Evolutionary conservation across 1,140 invertebrate species (phyloP), one percentile per base, ranked within the genome.

Genomic region (Galendromus occidentalis): DNA sequence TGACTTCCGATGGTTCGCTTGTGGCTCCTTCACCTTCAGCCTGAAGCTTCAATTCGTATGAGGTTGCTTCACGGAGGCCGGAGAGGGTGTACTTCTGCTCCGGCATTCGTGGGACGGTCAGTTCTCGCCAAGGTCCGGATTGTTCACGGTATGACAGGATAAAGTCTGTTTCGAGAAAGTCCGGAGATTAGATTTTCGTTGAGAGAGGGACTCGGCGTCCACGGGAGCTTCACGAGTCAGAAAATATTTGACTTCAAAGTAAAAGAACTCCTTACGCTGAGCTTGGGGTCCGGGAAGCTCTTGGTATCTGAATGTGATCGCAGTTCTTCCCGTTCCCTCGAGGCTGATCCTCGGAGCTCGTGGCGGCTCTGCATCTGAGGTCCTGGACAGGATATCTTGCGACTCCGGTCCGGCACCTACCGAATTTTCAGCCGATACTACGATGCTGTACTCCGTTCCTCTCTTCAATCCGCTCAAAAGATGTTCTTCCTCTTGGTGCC

Each of bases 391-490:
- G 1, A 72, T 67, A 1, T 69, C 68, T 30, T 71, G 70, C 1
- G 71, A 72, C 17, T 66, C 55, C 25, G 69, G 69, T 9, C 72
- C 72, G 65, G 67, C 68, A 12, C 72, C 72, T 7, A 68, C 70
- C 6, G 67, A 66, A 44, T 72, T 72, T 45, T 67, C 69, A 5
- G 72, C 70, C 64, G 69, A 69, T 1, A 72, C 69, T 1, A 72
- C 67, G 64, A 72, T 68, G 14, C 65, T 66, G 64, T 72, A 73
- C 39, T 70, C 69, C 14, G 69, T 71, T n/a, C 68, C 72, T 47
- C 69, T 70, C 4, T 67, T 22, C 0, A 73, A 64, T 18, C 67
- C 64, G 6, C 67, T 69, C 2, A 73, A 42, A 64, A 72, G 67
- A 25, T 70, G 68, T 33, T 73, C 71, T 44, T 71, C 69, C 20